Percentiles rank a stretch among this genome's conserved stretches.
Evolutionary conservation across 2,888 invertebrate genomes (phyloP).

Genomic region (Cataglyphis cursor): DNA sequence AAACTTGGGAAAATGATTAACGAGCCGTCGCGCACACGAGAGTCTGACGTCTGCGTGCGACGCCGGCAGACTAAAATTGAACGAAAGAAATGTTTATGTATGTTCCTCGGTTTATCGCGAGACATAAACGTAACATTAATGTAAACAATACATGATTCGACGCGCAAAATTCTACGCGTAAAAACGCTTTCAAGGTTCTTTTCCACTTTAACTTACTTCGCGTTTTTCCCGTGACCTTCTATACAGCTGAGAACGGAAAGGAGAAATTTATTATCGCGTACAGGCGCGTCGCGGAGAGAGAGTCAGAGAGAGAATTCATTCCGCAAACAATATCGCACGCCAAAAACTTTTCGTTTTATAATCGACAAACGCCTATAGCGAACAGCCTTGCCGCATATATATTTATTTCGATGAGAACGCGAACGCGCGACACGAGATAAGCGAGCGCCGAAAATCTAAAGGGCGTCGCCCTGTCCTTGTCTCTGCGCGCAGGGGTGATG

Average conservation of each 20-base stretch:
- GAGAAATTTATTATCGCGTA: slow-evolving; percentile 21
- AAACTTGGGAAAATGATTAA: slow-evolving; percentile 40
- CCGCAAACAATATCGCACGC: slow-evolving; percentile 3
- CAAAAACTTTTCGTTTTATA: not conserved
- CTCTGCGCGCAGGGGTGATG: slow-evolving; percentile 81
- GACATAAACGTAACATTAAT: not conserved
- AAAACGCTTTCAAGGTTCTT: not conserved
- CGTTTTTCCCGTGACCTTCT: not conserved
- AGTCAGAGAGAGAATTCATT: slow-evolving; percentile 12
- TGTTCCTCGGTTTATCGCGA: not conserved
- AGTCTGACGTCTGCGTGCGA: slow-evolving; percentile 3
- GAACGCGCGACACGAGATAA: slow-evolving; percentile 8
- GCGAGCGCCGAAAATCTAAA: slow-evolving; percentile 54
- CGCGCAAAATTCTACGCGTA: not conserved
- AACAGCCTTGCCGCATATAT: too few relatives aligned
- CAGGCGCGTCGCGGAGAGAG: not conserved
- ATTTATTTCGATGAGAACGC: slow-evolving; percentile 30
- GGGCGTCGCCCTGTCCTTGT: slow-evolving; percentile 47
- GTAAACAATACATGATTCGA: not conserved
- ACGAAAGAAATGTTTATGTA: not conserved
- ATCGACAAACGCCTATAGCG: slow-evolving; percentile 8
- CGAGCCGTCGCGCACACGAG: slow-evolving; percentile 12
- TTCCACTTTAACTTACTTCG: not conserved
- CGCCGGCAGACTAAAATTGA: slow-evolving; percentile 14
- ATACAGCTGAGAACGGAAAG: not conserved